phyloP scores from a whole-genome alignment of 2,113 vertebrate genomes.

The Deroptyus accipitrinus region DNA sequence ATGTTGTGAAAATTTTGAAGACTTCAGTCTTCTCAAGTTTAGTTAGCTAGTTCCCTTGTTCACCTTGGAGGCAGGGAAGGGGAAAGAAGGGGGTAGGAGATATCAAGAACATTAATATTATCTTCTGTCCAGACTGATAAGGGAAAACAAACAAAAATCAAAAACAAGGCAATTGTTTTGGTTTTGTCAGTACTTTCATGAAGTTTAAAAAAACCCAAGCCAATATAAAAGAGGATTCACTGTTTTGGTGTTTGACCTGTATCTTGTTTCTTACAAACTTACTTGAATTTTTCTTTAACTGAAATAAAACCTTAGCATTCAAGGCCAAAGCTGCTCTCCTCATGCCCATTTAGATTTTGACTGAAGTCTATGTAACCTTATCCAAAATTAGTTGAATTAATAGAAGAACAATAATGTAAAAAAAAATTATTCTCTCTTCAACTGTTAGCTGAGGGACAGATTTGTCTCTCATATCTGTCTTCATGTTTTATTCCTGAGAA shows the following conservation, averaged over 20 bases:
- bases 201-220: not conserved
- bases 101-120: not conserved
- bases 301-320: not conserved
- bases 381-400: not conserved
- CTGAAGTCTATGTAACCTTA: not conserved
- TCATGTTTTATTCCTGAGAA: not conserved
- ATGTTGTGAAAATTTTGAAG: not conserved
- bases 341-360: not conserved
- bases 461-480: not conserved
- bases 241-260: not conserved
- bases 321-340: not conserved
- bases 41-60: not conserved
- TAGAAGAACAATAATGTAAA: not conserved
- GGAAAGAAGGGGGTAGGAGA: not conserved
- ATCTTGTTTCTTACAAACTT: not conserved
- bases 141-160: accelerated
- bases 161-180: not conserved
- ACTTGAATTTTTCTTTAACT: not conserved
- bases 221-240: not conserved
- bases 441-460: not conserved
- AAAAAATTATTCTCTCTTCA: not conserved
- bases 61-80: not conserved
- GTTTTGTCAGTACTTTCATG: not conserved
- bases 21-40: not conserved
- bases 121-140: not conserved